Percentiles rank a stretch among this genome's conserved stretches.
These are phyloP conservation scores for Python bivittatus DNA, from an alignment of 2,113 vertebrate genomes.

Conservation along the genomic window DNA sequence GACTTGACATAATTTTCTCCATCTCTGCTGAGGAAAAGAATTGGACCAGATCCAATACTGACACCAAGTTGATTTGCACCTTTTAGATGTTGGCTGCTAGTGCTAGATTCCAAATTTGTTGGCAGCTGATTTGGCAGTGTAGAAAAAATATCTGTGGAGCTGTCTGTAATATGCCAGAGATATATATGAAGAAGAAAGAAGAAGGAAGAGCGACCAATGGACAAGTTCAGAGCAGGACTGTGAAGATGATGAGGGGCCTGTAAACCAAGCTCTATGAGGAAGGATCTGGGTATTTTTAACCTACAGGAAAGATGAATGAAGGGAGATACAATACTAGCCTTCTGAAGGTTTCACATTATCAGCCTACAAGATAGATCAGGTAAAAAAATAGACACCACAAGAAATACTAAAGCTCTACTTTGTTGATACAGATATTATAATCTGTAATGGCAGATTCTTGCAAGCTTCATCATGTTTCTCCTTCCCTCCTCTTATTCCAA, in stretches of 20 bases:
- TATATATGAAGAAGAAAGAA: slow-evolving; percentile 3
- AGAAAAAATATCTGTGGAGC: slow-evolving; percentile 59
- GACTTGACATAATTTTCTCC: slow-evolving; percentile 64
- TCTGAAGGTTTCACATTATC: not conserved
- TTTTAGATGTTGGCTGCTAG: slow-evolving; percentile 68
- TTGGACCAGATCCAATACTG: slow-evolving; percentile 66
- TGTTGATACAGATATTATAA: not conserved
- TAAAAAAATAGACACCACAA: not conserved
- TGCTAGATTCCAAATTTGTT: slow-evolving; percentile 67
- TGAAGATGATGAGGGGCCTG: not conserved
- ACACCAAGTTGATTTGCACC: slow-evolving; percentile 73
- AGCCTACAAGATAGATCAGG: not conserved
- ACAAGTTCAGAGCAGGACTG: not conserved
- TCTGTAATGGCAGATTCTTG: not conserved
- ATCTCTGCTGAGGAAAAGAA: slow-evolving; percentile 64
- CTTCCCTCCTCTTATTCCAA: not conserved
- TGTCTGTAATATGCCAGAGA: slow-evolving; percentile 55
- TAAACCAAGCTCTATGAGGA: not conserved
- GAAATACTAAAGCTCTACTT: not conserved
- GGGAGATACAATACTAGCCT: not conserved
- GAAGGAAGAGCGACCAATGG: slow-evolving; percentile 27
- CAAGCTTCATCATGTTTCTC: not conserved
- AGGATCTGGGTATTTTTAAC: not conserved
- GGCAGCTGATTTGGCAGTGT: slow-evolving; percentile 60
- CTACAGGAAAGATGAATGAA: not conserved